A percentile compares a stretch with the other conserved stretches of the same genome.
These are phyloP conservation scores for Cassiopea xamachana DNA, from an alignment of 30 jellyfish, hydroid and myxozoan species.

Conservation along the genomic window DNA sequence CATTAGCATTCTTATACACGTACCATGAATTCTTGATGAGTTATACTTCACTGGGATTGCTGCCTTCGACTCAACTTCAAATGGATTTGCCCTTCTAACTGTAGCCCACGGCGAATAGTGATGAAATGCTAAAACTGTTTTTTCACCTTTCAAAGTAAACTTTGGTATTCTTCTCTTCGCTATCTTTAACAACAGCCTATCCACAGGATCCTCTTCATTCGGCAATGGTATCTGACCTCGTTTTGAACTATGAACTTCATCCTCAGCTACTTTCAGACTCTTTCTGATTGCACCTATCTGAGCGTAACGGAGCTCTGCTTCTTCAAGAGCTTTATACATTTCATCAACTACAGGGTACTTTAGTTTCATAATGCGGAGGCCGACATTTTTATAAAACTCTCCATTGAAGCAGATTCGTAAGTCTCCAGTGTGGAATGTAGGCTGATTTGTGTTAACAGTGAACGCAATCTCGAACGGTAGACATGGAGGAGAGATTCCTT, in stretches of 20 bases:
- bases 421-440: neutral
- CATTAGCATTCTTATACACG: neutral
- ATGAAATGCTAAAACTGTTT: conserved; percentile 25
- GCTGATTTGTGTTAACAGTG: neutral
- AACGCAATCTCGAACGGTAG: conserved; percentile 22
- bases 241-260: neutral
- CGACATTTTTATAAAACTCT: conserved; percentile 38
- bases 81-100: conserved; percentile 18
- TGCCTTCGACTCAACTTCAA: neutral
- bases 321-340: conserved; percentile 45
- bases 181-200: neutral
- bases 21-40: conserved; percentile 8
- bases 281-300: neutral
- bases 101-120: conserved; percentile 66
- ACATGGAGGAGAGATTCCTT: conserved; percentile 25
- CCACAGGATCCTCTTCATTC: neutral
- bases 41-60: neutral
- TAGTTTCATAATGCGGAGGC: conserved; percentile 1
- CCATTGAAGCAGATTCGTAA: conserved; percentile 46
- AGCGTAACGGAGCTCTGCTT: conserved; percentile 41
- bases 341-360: conserved; percentile 14
- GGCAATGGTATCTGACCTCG: neutral
- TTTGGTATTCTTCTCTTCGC: conserved; percentile 25
- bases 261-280: conserved; percentile 15
- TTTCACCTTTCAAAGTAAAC: conserved; percentile 26